phyloP scores from a whole-genome alignment of 2,888 invertebrate species.

The Mechanitis messenoides region DNA sequence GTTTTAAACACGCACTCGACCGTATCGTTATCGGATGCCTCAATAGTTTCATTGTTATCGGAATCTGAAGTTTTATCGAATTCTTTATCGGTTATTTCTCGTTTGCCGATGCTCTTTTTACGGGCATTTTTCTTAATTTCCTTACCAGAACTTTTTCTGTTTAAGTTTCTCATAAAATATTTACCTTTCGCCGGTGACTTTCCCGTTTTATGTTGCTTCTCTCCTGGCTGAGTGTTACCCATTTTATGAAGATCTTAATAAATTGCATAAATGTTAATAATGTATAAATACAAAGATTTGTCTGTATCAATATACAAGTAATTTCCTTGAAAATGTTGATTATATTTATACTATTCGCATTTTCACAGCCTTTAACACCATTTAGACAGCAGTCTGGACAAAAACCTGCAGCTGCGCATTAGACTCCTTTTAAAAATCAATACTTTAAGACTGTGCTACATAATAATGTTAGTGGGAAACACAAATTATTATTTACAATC shows the following conservation, averaged over 20 bases:
- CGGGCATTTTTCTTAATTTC: slow-evolving; percentile 64
- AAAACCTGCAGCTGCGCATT: slow-evolving; percentile 20
- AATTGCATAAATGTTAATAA: not conserved
- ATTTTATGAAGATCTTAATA: slow-evolving; percentile 41
- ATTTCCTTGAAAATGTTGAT: not conserved
- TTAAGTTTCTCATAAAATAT: slow-evolving; percentile 72
- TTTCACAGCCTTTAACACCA: not conserved
- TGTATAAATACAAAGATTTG: not conserved
- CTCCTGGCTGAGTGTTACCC: slow-evolving; percentile 75
- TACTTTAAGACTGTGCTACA: slow-evolving; percentile 16
- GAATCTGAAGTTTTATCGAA: slow-evolving; percentile 70
- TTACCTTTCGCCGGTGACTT: slow-evolving; percentile 77
- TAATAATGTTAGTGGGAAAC: not conserved
- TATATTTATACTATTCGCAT: not conserved
- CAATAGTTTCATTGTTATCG: slow-evolving; percentile 67
- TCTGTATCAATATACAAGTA: not conserved
- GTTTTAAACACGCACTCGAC: slow-evolving; percentile 66
- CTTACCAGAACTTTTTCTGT: slow-evolving; percentile 60
- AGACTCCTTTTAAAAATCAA: slow-evolving; percentile 16
- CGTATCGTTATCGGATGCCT: slow-evolving; percentile 68
- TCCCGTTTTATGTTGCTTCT: slow-evolving; percentile 70
- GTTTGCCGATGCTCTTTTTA: slow-evolving; percentile 61
- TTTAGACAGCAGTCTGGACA: not conserved
- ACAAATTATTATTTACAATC: no score
- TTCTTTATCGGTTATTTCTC: slow-evolving; percentile 55